Evolutionary conservation across 2,797 vertebrate genomes (phyloP).

Genomic region (Spinus pinus): DNA sequence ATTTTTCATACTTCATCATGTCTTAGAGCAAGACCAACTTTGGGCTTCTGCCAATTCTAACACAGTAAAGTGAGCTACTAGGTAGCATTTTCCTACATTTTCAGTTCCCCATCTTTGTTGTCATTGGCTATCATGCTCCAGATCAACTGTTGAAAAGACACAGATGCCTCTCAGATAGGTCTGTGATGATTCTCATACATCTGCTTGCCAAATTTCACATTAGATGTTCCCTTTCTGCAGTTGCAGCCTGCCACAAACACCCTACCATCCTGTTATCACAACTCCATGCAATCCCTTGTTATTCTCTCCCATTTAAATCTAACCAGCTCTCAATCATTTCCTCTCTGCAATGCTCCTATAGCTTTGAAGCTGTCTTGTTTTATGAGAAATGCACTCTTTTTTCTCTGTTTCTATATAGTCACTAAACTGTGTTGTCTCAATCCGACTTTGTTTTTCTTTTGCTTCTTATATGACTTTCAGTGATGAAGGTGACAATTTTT

Average conservation of each 20-base stretch:
- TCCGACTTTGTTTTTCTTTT: not conserved
- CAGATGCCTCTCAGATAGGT: not conserved
- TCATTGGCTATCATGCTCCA: not conserved
- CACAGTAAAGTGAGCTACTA: not conserved
- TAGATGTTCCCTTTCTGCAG: not conserved
- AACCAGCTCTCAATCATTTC: not conserved
- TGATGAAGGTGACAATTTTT: not conserved
- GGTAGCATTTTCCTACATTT: not conserved
- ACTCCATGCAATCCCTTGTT: not conserved
- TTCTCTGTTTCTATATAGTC: not conserved
- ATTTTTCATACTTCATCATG: not conserved
- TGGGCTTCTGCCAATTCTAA: conserved; percentile 4
- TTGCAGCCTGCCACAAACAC: not conserved
- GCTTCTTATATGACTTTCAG: not conserved
- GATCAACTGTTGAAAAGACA: not conserved
- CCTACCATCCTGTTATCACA: not conserved
- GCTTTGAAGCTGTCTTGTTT: not conserved
- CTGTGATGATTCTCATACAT: not conserved
- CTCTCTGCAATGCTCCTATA: not conserved
- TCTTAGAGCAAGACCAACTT: not conserved
- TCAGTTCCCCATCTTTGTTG: not conserved
- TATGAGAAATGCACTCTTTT: not conserved
- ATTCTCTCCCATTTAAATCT: not conserved
- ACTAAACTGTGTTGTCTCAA: not conserved
- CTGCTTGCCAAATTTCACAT: not conserved